Evolutionary conservation across 2,113 vertebrate species (phyloP).

Genomic region (Elachura formosa): DNA sequence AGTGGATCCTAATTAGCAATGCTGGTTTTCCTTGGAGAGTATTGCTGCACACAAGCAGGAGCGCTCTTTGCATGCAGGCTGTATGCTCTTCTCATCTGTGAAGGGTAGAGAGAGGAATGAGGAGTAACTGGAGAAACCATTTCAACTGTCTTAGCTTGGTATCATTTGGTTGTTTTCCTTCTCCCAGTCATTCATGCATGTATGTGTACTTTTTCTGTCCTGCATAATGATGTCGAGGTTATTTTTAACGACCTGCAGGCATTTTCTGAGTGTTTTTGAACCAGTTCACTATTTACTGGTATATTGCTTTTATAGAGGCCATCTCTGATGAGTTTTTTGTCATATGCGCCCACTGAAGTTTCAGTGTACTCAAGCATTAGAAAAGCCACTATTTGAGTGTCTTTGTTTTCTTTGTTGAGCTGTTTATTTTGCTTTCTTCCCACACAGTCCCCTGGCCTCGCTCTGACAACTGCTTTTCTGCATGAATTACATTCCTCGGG

Average conservation of each 20-base stretch:
- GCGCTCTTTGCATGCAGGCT: not conserved
- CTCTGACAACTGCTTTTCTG: slow-evolving; percentile 76
- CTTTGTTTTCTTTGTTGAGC: slow-evolving; percentile 81
- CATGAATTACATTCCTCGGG: slow-evolving; percentile 79
- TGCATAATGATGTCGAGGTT: not conserved
- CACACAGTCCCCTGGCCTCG: slow-evolving; percentile 69
- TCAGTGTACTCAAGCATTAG: slow-evolving; percentile 72
- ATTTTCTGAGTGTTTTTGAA: not conserved
- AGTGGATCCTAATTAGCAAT: not conserved
- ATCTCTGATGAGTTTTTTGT: slow-evolving; percentile 71
- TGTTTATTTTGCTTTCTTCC: slow-evolving; percentile 83
- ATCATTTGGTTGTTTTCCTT: not conserved
- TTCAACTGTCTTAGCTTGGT: not conserved
- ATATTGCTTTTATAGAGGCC: slow-evolving; percentile 60
- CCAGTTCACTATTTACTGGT: slow-evolving; percentile 5
- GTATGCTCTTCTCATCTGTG: not conserved
- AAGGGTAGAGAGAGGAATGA: not conserved
- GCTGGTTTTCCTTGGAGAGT: accelerated
- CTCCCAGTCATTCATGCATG: not conserved
- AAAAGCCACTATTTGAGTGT: slow-evolving; percentile 68
- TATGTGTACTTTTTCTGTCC: not conserved
- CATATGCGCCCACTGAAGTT: slow-evolving; percentile 60
- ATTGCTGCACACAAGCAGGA: not conserved
- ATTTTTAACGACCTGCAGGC: not conserved
- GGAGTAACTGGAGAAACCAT: not conserved